A percentile compares a stretch with the other conserved stretches of the same genome.
Evolutionary conservation across 1,140 invertebrate species (phyloP).

Genomic region (Psix sp.): DNA sequence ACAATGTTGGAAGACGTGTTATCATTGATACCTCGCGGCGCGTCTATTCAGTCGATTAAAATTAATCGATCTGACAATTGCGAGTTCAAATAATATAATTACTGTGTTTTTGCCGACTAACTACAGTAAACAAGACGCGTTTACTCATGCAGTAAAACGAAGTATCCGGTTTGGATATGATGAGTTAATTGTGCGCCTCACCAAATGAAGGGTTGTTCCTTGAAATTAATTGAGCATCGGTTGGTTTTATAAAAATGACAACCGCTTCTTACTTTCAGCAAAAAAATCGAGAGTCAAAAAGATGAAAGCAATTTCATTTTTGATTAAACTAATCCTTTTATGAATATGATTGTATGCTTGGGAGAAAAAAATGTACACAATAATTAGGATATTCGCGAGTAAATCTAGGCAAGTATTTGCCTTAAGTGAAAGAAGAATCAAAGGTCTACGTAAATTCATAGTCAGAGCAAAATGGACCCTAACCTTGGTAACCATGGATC

Average conservation of each 20-base stretch:
- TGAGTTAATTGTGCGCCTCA: constrained; percentile 37
- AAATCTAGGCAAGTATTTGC: too few species aligned
- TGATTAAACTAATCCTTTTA: too few species aligned
- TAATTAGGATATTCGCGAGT: constrained; percentile 2
- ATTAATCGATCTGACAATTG: constrained; percentile 35
- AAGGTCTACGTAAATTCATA: constrained; percentile 31
- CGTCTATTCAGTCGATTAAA: constrained; percentile 37
- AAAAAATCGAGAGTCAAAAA: too few species aligned
- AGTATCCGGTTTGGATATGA: constrained; percentile 38
- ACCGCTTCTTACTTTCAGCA: constrained; percentile 10
- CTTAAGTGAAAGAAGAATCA: too few species aligned
- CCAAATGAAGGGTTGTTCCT: constrained; percentile 16
- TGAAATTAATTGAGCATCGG: constrained; percentile 26
- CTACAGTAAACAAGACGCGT: constrained; percentile 7
- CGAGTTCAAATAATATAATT: constrained; percentile 45
- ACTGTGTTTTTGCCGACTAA: constrained; percentile 4
- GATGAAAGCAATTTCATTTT: too few species aligned
- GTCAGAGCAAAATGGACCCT: constrained; percentile 44
- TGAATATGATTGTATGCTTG: too few species aligned
- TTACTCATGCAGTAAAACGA: constrained; percentile 19
- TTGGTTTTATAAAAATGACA: constrained; percentile 1
- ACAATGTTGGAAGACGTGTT: constrained; percentile 17
- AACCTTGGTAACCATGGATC: constrained; percentile 55
- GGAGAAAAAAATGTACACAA: too few species aligned
- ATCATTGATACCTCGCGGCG: constrained; percentile 12